Percentiles rank a stretch among this genome's conserved stretches.
Evolutionary conservation across 37 sponge, comb jelly and placozoan species (phyloP).

Genomic region (Mnemiopsis leidyi): DNA sequence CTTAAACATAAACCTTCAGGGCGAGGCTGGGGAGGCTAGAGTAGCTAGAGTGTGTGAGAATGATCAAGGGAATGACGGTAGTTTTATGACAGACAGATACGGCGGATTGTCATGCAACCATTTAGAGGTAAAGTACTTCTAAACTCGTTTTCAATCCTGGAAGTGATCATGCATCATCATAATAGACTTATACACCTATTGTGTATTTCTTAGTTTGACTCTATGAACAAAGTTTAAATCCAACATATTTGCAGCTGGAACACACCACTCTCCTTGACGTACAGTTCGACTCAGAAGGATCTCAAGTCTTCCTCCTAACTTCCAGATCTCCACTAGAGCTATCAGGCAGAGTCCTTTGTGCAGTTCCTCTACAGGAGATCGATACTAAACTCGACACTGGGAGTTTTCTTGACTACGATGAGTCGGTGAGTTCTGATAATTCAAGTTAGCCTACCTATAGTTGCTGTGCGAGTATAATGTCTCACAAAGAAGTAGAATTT

Average conservation of each 20-base stretch:
- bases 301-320: not conserved
- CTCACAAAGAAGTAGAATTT: too few species aligned
- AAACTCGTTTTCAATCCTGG: too few species aligned
- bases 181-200: too few species aligned
- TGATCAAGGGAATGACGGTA: not conserved
- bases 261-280: not conserved
- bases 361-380: not conserved
- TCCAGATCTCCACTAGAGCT: not conserved
- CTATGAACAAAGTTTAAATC: too few species aligned
- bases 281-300: not conserved
- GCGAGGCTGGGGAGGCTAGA: not conserved
- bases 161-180: too few species aligned
- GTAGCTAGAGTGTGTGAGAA: not conserved
- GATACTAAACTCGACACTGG: not conserved
- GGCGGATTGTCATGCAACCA: not conserved
- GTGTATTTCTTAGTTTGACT: too few species aligned
- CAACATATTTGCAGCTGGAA: not conserved
- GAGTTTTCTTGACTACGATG: not conserved
- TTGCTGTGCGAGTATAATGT: too few species aligned
- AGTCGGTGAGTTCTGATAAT: not conserved
- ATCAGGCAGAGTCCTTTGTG: not conserved
- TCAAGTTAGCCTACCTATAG: too few species aligned
- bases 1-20: not conserved
- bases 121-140: not conserved
- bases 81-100: not conserved